A percentile compares a stretch with the other conserved stretches of the same genome.
These are phyloP conservation scores for Alosa alosa DNA, from an alignment of 2,113 vertebrate species.

Conservation along the genomic window DNA sequence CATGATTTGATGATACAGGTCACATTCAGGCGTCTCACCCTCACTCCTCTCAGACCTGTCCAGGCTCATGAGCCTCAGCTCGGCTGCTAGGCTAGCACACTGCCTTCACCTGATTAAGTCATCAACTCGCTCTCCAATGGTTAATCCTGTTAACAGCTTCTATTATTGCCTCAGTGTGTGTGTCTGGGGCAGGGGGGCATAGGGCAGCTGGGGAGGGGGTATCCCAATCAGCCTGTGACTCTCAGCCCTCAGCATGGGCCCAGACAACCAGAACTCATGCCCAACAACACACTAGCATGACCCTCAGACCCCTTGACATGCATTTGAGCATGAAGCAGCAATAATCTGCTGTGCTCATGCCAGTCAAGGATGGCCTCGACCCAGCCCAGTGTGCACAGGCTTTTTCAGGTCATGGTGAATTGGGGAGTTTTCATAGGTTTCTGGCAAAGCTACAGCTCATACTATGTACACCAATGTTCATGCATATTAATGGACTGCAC, in stretches of 20 bases:
- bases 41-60: constrained; percentile 10
- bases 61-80: constrained; percentile 14
- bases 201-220: not conserved
- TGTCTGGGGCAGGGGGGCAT: not conserved
- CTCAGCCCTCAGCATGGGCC: not conserved
- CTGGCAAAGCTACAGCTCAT: no score
- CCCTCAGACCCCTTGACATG: not conserved
- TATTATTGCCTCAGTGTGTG: not conserved
- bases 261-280: not conserved
- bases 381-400: not conserved
- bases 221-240: not conserved
- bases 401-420: not conserved
- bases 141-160: constrained; percentile 42
- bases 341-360: not conserved
- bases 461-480: not conserved
- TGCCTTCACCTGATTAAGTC: constrained; percentile 40
- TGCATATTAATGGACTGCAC: not conserved
- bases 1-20: not conserved
- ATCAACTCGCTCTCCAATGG: constrained; percentile 31
- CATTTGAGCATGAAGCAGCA: not conserved
- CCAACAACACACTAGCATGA: not conserved
- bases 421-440: no score
- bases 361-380: not conserved
- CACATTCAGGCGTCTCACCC: not conserved
- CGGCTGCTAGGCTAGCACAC: not conserved